phyloP scores from a whole-genome alignment of 2,888 invertebrate species.

The Drosophila cognata region DNA sequence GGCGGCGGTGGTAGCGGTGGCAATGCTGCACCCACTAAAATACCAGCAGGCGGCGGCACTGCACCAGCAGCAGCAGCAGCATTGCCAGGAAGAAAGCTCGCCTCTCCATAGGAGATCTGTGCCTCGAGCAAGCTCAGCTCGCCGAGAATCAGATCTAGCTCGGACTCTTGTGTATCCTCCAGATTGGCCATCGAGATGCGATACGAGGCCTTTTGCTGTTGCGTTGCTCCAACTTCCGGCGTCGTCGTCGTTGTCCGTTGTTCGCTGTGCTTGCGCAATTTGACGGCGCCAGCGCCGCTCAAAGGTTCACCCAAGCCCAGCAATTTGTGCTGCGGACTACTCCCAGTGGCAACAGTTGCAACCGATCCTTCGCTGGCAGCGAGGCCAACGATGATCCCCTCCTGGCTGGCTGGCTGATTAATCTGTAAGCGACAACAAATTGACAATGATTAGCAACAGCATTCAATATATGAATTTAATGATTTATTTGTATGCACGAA shows the following conservation, averaged over 20 bases:
- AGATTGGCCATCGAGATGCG: slow-evolving; percentile 98
- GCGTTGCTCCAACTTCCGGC: slow-evolving; percentile 32
- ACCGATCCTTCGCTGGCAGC: slow-evolving; percentile 62
- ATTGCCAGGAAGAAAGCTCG: slow-evolving; percentile 62
- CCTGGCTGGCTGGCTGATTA: slow-evolving; percentile 49
- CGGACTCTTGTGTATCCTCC: slow-evolving; percentile 98
- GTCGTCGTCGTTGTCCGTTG: slow-evolving; percentile 66
- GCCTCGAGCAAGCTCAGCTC: slow-evolving; percentile 96
- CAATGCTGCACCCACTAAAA: slow-evolving; percentile 7
- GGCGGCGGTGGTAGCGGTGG: slow-evolving; percentile 10
- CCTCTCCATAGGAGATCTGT: slow-evolving; percentile 83
- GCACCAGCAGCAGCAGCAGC: slow-evolving; percentile 21
- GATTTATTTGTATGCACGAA: not conserved
- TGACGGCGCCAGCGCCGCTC: slow-evolving; percentile 72
- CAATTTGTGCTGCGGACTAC: slow-evolving; percentile 56
- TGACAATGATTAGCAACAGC: not conserved
- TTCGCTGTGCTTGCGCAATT: slow-evolving; percentile 79
- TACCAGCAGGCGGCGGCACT: not conserved
- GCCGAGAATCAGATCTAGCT: slow-evolving; percentile 97
- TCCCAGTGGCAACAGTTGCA: slow-evolving; percentile 15
- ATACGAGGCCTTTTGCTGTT: slow-evolving; percentile 85
- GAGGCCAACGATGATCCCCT: slow-evolving; percentile 64
- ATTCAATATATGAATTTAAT: not conserved
- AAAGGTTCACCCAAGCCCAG: slow-evolving; percentile 45
- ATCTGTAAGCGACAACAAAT: slow-evolving; percentile 45